Conservation (phyloP, 1,140 invertebrate species). For the Samia ricini region DNA sequence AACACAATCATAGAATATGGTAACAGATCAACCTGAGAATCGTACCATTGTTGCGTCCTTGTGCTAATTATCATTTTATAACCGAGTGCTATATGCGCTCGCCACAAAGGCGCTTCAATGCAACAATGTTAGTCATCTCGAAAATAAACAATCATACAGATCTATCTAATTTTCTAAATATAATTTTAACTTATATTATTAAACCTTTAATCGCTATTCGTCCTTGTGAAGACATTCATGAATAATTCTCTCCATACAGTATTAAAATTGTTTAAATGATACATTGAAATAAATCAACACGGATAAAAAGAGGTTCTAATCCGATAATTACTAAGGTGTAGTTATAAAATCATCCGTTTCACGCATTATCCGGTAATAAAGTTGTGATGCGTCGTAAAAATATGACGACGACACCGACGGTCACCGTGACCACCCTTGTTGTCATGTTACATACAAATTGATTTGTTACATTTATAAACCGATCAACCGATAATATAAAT, state of each 20-base stretch:
- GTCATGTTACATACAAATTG: slow-evolving; percentile 14
- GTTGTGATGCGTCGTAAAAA: slow-evolving; percentile 36
- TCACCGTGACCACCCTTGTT: slow-evolving; percentile 45
- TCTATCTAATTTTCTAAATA: background rate
- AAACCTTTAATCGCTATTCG: background rate
- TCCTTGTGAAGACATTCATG: background rate
- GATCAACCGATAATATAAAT: background rate
- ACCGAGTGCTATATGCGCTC: too few species aligned
- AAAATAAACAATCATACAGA: too few species aligned
- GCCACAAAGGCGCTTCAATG: too few species aligned
- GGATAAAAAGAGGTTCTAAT: slow-evolving; percentile 60
- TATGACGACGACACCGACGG: too few species aligned
- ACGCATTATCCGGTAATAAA: slow-evolving; percentile 65
- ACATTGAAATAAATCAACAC: slow-evolving; percentile 55
- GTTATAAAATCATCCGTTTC: slow-evolving; percentile 60
- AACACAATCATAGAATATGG: too few species aligned
- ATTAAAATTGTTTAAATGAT: slow-evolving; percentile 17
- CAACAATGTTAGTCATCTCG: too few species aligned
- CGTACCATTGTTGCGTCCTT: too few species aligned
- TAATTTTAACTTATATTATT: background rate
- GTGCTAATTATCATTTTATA: too few species aligned
- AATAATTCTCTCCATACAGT: background rate
- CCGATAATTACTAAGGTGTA: slow-evolving; percentile 49
- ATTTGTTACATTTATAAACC: background rate
- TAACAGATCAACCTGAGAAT: too few species aligned